Base-by-base conservation (phyloP, 35 echinoderm and acorn worm genomes). In the Ophiothrix spiculata region DNA sequence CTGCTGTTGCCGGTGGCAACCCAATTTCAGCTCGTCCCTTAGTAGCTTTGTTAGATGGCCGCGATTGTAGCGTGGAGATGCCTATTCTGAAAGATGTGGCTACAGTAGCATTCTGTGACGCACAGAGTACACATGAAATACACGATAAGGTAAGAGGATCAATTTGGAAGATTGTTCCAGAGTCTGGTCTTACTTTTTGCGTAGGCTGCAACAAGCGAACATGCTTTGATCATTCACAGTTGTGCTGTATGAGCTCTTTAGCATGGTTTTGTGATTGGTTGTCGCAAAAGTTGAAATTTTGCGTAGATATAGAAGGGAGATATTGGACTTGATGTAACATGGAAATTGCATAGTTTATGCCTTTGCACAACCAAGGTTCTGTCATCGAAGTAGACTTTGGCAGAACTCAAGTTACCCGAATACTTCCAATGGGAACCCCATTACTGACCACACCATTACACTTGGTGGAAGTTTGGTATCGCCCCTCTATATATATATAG, bases 1-100 rank as follows among this genome's bases (percentile, higher is more conserved):
- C 91, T 54, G 79, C 90, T 40, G 87, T 91, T 77, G 85, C 89
- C 80, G 80, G 79, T 76, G 78, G 87, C 75, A 92, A 88, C 82
- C 91, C 94, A 37, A 46, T 93, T 17, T 91, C 80, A 33, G 45
- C 87, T 36, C 92, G 96, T 31, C 96, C 96, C 31, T 82, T 99
- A 75, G 92, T 99, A 40, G 96, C 96, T 36, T 89, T 99, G 32
- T 79, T 99, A 54, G 96, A 99, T 84, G 96, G 96, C 35, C 86
- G 96, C 35, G 96, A 99, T 77, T 99, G 96, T 54, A 94, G 92
- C 79, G 92, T 99, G 45, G 96, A 99, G 86, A 99, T 99, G 96
- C 96, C 96, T n/a, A 99, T 99, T 31, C 79, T 99, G 0, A 99
- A 99, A 81, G 96, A 99, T 85, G 96, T 99, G 23, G 96, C 96